Conservation (phyloP, 2,888 invertebrate species). For the Drosophila tanythrix region DNA sequence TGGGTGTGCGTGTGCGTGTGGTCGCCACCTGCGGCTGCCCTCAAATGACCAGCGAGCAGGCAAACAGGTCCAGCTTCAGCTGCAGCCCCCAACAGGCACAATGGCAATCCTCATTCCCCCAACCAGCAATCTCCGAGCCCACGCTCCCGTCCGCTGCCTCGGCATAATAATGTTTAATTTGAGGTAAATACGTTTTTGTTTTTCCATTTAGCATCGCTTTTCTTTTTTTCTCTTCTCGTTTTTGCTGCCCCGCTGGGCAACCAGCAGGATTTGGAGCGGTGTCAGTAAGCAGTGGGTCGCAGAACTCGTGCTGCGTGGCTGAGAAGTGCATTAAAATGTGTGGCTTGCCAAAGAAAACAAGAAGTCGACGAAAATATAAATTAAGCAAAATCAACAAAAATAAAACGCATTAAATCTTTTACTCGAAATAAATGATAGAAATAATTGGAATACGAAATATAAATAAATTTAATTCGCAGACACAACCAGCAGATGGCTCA, state of each 20-base stretch:
- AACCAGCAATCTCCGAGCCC: constrained; percentile 4
- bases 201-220: constrained; percentile 52
- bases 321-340: constrained; percentile 71
- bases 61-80: constrained; percentile 21
- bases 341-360: constrained; percentile 36
- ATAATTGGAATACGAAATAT: constrained; percentile 29
- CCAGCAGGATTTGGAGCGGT: constrained; percentile 25
- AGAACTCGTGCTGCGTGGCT: constrained; percentile 36
- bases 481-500: background rate
- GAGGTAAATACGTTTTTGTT: constrained; percentile 82
- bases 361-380: constrained; percentile 37
- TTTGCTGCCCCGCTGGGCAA: constrained; percentile 49
- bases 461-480: constrained; percentile 14
- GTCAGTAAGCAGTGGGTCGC: constrained; percentile 14
- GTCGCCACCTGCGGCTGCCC: constrained; percentile 78
- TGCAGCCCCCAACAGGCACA: constrained; percentile 8
- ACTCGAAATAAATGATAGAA: constrained; percentile 18
- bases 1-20: constrained; percentile 31
- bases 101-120: constrained; percentile 16
- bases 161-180: constrained; percentile 84
- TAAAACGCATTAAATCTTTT: constrained; percentile 3
- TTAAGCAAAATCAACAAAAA: constrained; percentile 25
- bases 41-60: constrained; percentile 75
- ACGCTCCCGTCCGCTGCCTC: constrained; percentile 23
- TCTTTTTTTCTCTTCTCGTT: constrained; percentile 6